Evolutionary conservation across 2,888 invertebrate genomes (phyloP), one percentile per base, ranked within the genome.

Genomic region (Beris morrisii): DNA sequence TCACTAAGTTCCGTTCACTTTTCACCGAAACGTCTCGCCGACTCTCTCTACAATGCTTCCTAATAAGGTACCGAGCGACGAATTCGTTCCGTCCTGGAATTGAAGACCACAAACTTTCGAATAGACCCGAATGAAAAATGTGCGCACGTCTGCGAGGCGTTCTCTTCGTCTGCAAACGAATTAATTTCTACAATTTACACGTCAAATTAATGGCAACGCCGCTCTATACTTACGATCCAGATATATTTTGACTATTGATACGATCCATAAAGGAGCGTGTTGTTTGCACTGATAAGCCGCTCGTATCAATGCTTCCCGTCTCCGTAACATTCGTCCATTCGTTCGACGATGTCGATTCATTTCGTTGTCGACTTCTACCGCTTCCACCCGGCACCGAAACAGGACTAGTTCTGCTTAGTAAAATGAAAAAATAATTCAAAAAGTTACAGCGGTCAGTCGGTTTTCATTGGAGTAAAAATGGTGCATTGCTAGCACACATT

Each of bases 311-410:
- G 75, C 88, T 89, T 15, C 89, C 89, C 9, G 87, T 85, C 7
- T 85, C 86, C 9, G 86, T 86, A 89, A 86, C 75, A 89, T 83
- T 76, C 88, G 88, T 65, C 86, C 86, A 54, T 82, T 81, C 70
- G 83, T 83, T 76, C 44, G 86, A 85, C 12, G 86, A 86, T 58
- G 80, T 79, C 1, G 84, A 84, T 72, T 87, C 87, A 70, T 86
- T 84, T 31, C 86, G 82, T 73, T 85, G 84, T 43, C 87, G 83
- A 15, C 15, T 64, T 65, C 67, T 70, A 31, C 78, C 78, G 64
- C 83, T 82, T 59, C 66, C 63, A 28, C 75, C 75, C 54, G 88
- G 88, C 70, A 88, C 87, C 13, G 87, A 85, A 44, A 88, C 86
- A 5, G 88, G 88, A 73, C 87, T 87, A 68, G 87, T 87, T 71